phyloP scores from a whole-genome alignment of 1,140 invertebrate genomes.

The Battus philenor region DNA sequence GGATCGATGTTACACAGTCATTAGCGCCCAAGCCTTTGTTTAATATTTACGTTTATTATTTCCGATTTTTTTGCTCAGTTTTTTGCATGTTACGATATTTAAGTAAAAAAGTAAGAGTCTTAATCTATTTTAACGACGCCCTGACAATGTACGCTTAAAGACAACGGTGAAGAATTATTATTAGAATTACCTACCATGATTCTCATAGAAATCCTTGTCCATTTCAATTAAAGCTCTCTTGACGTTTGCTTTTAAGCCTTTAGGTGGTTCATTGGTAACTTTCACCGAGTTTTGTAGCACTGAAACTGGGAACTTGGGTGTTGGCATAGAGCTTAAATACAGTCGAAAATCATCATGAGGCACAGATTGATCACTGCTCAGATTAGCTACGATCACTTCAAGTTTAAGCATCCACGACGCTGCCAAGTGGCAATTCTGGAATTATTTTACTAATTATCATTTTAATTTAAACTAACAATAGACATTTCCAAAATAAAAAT shows the following conservation, averaged over 20 bases:
- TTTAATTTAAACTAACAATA: slow-evolving; percentile 1
- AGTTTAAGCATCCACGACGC: slow-evolving; percentile 92
- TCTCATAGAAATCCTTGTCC: slow-evolving; percentile 87
- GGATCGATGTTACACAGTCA: no score
- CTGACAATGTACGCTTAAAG: no score
- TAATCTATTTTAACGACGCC: no score
- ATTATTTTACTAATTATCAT: slow-evolving; percentile 25
- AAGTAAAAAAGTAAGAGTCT: no score
- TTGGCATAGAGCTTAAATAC: slow-evolving; percentile 92
- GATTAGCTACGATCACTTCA: slow-evolving; percentile 82
- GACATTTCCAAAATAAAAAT: slow-evolving; percentile 1
- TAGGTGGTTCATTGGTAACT: slow-evolving; percentile 94
- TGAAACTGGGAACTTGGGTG: slow-evolving; percentile 89
- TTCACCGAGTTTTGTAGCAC: slow-evolving; percentile 95
- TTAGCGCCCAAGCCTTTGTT: no score
- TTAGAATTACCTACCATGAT: slow-evolving; percentile 83
- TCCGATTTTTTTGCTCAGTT: no score
- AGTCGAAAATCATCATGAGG: slow-evolving; percentile 86
- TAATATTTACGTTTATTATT: no score
- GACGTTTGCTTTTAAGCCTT: slow-evolving; percentile 89
- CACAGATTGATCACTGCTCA: slow-evolving; percentile 79
- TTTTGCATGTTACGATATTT: no score
- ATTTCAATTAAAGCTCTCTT: slow-evolving; percentile 88
- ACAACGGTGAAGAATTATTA: no score
- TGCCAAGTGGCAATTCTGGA: slow-evolving; percentile 93